Base-by-base conservation (phyloP, 2,113 vertebrate genomes). In the Passerina amoena region DNA sequence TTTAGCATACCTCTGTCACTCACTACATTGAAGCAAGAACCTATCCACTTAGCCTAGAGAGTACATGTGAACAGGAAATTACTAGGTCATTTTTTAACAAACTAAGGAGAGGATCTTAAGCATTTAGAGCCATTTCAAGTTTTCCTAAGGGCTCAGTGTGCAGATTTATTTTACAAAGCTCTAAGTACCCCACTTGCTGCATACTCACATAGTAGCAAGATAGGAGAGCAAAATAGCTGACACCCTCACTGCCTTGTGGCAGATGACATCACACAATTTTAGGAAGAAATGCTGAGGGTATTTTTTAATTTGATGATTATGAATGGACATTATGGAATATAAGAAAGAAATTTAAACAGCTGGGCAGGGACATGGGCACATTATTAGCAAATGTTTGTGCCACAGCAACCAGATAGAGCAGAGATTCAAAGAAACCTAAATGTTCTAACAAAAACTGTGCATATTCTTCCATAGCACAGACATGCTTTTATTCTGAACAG, bases 281-380 rank as follows among this genome's bases (percentile, higher is more conserved):
- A 63, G 28, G 14, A 61, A 66, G 51, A 94, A 77, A 59, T 2
- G 1, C 16, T 45, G 7, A 5, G 35, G 9, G 4, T 18, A 2
- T 56, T 73, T 47, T 9, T 30, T 64, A 5, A 20, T 35, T 65
- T 51, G 21, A 33, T 79, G 42, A 35, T 44, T 65, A 15, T 78
- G 3, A 6, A 21, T 24, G 10, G 31, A 22, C 9, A 57, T 88
- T 21, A 19, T 0, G 0, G 23, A 47, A 48, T 61, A 5, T 35
- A 48, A 57, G 54, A 72, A 87, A 45, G 22, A 66, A 42, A 38
- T 82, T 63, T 76, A 33, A 88, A 24, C 23, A 17, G 2, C 4
- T 79, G 35, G 12, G 2, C 56, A 47, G 17, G 51, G 11, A 37
- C 4, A 8, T 5, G 5, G 16, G 9, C 35, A 42, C 0, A 0